Percentiles rank a stretch among this genome's conserved stretches.
Evolutionary conservation across 2,113 vertebrate species (phyloP).

Genomic region (Pimephales promelas): DNA sequence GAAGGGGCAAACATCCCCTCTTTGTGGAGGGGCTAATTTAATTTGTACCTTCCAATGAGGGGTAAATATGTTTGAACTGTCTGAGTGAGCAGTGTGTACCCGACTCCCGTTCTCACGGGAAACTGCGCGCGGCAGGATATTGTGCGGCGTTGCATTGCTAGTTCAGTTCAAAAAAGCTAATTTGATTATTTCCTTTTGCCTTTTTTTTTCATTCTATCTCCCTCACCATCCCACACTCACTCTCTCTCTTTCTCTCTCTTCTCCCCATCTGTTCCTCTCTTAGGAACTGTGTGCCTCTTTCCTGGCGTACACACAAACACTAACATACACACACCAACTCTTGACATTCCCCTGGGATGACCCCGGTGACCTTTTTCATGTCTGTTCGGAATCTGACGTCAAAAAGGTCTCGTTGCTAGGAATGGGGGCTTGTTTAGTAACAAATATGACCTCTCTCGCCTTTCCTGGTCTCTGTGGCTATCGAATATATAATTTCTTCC

Average conservation of each 20-base stretch:
- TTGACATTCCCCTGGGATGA: constrained; percentile 64
- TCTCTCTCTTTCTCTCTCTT: constrained; percentile 45
- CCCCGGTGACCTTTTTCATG: constrained; percentile 82
- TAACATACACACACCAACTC: constrained; percentile 40
- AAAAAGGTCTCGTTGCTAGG: constrained; percentile 76
- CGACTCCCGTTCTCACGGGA: constrained; percentile 96
- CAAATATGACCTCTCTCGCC: constrained; percentile 49
- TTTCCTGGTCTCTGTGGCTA: constrained; percentile 64
- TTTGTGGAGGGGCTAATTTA: constrained; percentile 97
- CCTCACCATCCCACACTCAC: neutral
- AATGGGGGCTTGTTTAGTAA: constrained; percentile 75
- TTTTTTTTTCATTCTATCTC: constrained; percentile 64
- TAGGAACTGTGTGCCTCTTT: constrained; percentile 66
- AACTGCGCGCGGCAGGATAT: constrained; percentile 85
- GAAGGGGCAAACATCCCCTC: constrained; percentile 98
- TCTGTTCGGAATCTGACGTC: constrained; percentile 79
- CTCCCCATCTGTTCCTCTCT: constrained; percentile 59
- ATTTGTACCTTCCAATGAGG: constrained; percentile 99
- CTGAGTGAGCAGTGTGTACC: constrained; percentile 83
- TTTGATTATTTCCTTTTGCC: constrained; percentile 89
- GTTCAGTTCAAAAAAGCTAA: constrained; percentile 91
- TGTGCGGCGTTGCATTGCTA: constrained; percentile 84
- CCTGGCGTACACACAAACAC: constrained; percentile 58
- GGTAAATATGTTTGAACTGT: constrained; percentile 98
- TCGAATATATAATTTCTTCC: constrained; percentile 78